These are phyloP conservation scores for Xanthia icteritia DNA, from an alignment of 2,888 invertebrate species.

Conservation along the genomic window DNA sequence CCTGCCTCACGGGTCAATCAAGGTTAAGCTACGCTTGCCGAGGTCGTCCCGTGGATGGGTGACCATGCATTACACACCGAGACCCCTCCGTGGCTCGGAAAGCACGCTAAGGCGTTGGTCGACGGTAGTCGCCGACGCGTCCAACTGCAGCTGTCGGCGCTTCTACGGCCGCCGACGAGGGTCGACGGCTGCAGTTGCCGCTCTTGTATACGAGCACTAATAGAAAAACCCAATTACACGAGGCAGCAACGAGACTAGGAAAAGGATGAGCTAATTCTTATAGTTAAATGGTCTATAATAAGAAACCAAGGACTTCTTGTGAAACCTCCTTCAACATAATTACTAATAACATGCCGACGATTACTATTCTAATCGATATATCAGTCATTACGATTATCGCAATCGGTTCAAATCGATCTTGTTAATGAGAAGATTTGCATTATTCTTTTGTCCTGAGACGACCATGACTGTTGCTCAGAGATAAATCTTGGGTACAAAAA, in stretches of 20 bases:
- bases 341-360: not conserved
- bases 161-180: too few species aligned
- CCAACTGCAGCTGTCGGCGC: too few species aligned
- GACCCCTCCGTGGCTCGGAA: too few species aligned
- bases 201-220: too few species aligned
- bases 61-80: too few species aligned
- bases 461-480: not conserved
- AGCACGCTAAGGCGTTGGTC: too few species aligned
- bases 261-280: not conserved
- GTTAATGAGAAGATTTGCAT: slow-evolving; percentile 6
- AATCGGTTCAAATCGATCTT: slow-evolving; percentile 10
- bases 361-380: slow-evolving; percentile 24
- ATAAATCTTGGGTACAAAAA: not conserved
- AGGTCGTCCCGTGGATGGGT: not conserved
- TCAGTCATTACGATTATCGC: slow-evolving; percentile 22
- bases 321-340: slow-evolving; percentile 42
- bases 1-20: not conserved
- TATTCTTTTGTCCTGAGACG: slow-evolving; percentile 4
- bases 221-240: too few species aligned
- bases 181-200: too few species aligned
- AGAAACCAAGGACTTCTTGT: slow-evolving; percentile 22
- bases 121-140: too few species aligned
- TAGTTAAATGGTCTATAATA: not conserved
- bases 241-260: not conserved
- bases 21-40: not conserved